phyloP scores from a whole-genome alignment of 35 echinoderm and acorn worm species.

The Apostichopus japonicus region DNA sequence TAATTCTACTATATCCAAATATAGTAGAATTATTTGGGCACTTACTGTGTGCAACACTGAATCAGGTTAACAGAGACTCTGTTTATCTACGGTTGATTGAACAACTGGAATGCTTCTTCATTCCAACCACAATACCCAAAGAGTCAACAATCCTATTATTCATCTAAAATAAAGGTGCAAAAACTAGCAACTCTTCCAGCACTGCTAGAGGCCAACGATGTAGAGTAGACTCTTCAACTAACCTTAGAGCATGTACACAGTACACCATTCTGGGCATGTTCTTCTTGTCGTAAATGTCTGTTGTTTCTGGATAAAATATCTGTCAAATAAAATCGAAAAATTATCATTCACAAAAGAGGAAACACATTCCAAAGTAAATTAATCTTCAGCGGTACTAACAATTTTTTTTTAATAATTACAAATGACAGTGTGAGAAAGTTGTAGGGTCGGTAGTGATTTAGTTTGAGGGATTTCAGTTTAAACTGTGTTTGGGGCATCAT shows the following conservation, averaged over 20 bases:
- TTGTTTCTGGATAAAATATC: conserved; percentile 99
- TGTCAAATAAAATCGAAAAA: conserved; percentile 35
- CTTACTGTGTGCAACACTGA: no score
- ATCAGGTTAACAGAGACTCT: background rate
- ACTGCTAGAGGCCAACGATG: background rate
- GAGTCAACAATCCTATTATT: background rate
- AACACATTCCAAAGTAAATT: background rate
- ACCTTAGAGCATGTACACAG: conserved; percentile 98
- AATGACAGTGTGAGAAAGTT: no score
- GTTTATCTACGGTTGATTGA: background rate
- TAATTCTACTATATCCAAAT: no score
- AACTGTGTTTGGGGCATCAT: no score
- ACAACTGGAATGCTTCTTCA: background rate
- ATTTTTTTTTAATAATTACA: no score
- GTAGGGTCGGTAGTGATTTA: no score
- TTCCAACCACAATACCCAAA: background rate
- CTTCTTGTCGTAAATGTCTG: conserved; percentile 98
- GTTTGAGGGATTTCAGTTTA: no score
- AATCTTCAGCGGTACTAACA: no score
- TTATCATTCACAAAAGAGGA: background rate
- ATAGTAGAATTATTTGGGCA: no score
- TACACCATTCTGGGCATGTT: conserved; percentile 98
- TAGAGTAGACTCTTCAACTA: conserved; percentile 15
- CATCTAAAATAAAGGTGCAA: background rate
- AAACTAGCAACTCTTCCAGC: no score